phyloP scores from a whole-genome alignment of 2,888 invertebrate species.

The Rhodophaea formosa region DNA sequence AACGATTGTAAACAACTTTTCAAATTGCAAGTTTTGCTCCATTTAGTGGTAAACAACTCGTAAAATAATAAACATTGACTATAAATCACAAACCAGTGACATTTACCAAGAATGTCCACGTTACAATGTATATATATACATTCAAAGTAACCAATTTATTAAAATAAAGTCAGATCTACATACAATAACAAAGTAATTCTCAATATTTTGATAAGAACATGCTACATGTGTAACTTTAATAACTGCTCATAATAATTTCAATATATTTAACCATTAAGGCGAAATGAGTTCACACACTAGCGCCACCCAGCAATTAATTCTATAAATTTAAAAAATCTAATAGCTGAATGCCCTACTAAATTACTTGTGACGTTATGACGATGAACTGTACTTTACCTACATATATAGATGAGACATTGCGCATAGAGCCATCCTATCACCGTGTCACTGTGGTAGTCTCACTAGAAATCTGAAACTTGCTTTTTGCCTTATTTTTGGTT shows the following conservation, averaged over 20 bases:
- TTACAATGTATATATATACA: neutral
- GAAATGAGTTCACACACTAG: too few species aligned
- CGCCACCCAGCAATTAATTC: too few species aligned
- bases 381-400: too few species aligned
- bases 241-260: too few species aligned
- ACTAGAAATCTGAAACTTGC: neutral
- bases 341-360: too few species aligned
- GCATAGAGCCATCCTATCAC: slow-evolving; percentile 9
- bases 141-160: neutral
- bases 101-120: neutral
- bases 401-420: too few species aligned
- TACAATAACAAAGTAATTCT: too few species aligned
- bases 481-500: slow-evolving; percentile 10
- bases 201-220: too few species aligned
- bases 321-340: too few species aligned
- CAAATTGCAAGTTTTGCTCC: neutral
- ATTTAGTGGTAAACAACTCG: neutral
- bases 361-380: too few species aligned
- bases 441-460: slow-evolving; percentile 4
- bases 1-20: neutral
- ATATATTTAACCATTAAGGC: too few species aligned
- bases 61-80: neutral
- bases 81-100: neutral
- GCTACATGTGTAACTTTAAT: too few species aligned
- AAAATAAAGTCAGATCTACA: neutral